A percentile compares a stretch with the other conserved stretches of the same genome.
These are phyloP conservation scores for Ibycter americanus DNA, from an alignment of 2,797 vertebrate genomes.

Conservation along the genomic window DNA sequence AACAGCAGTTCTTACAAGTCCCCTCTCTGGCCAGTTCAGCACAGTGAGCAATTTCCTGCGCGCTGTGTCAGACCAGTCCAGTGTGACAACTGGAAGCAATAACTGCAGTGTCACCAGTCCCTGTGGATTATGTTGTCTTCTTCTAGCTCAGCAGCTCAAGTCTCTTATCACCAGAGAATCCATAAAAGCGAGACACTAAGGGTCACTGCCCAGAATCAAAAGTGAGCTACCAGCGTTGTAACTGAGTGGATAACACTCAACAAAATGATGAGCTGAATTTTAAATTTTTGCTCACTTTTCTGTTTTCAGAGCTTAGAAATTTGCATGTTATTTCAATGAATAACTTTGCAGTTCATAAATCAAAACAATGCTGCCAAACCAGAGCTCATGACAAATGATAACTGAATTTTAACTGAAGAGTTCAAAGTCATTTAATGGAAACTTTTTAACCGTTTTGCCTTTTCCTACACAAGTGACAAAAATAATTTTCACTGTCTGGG, in stretches of 20 bases:
- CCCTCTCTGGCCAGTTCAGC: not conserved
- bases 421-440: not conserved
- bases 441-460: not conserved
- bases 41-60: not conserved
- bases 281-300: not conserved
- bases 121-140: not conserved
- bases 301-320: not conserved
- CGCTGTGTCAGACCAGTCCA: accelerated
- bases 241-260: not conserved
- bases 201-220: not conserved
- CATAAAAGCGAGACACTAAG: not conserved
- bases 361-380: not conserved
- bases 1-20: not conserved
- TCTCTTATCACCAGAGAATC: not conserved
- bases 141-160: not conserved
- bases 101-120: not conserved
- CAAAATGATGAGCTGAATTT: not conserved
- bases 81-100: not conserved
- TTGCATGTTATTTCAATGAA: not conserved
- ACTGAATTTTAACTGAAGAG: not conserved
- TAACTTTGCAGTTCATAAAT: conserved; percentile 6
- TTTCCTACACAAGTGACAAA: not conserved
- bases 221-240: not conserved
- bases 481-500: not conserved
- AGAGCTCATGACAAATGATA: not conserved